These are phyloP conservation scores for Opisthocomus hoazin DNA, from an alignment of 2,113 vertebrate species.

Conservation along the genomic window DNA sequence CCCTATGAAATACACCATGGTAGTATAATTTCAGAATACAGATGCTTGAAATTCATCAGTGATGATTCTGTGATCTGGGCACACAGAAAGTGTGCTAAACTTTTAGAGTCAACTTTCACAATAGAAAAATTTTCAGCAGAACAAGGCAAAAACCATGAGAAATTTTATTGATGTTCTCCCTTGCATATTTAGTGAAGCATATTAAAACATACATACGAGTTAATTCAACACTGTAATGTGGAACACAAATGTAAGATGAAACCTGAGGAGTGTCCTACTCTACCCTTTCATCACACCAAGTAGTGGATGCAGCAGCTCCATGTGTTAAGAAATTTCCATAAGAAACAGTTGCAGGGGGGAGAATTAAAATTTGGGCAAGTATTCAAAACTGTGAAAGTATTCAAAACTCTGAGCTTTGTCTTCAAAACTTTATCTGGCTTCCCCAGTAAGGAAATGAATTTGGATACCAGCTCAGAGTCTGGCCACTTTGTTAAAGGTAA, in stretches of 20 bases:
- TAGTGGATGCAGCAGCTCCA: neutral
- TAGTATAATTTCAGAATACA: neutral
- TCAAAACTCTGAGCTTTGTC: neutral
- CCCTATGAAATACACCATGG: neutral
- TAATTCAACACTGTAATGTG: neutral
- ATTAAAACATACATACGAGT: neutral
- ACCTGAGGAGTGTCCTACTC: neutral
- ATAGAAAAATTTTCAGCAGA: neutral
- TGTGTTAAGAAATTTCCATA: neutral
- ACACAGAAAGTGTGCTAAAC: neutral
- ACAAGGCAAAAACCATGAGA: neutral
- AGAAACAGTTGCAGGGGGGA: neutral
- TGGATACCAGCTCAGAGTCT: neutral
- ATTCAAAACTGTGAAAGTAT: neutral
- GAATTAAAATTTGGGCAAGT: neutral
- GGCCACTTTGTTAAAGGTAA: rapidly evolving
- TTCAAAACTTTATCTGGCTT: neutral
- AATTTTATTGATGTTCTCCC: neutral
- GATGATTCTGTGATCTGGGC: neutral
- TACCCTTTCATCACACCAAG: rapidly evolving
- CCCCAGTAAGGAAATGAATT: neutral
- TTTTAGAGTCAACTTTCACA: neutral
- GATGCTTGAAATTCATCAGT: neutral
- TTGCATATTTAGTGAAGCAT: neutral
- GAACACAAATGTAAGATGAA: neutral